Percentiles rank a stretch among this genome's conserved stretches.
Evolutionary conservation across 35 echinoderm and acorn worm genomes (phyloP).

Genomic region (Amphiura filiformis): DNA sequence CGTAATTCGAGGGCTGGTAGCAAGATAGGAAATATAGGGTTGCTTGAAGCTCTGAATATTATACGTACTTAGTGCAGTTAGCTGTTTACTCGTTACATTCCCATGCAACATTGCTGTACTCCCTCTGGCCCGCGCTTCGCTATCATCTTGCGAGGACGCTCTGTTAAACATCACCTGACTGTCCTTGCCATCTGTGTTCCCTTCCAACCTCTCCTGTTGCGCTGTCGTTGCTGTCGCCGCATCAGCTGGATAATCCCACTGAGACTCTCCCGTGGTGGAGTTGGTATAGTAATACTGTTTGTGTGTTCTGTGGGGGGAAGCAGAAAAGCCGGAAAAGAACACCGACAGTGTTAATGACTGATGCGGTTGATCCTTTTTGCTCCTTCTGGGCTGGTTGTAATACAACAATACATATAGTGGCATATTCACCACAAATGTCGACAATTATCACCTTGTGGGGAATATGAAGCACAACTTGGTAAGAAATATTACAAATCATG

Average conservation of each 20-base stretch:
- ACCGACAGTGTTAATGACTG: background rate
- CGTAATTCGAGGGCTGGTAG: too few relatives aligned
- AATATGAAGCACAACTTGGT: too few relatives aligned
- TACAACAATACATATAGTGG: background rate
- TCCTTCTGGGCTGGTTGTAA: background rate
- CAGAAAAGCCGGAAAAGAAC: slow-evolving; percentile 33
- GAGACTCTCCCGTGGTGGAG: slow-evolving; percentile 67
- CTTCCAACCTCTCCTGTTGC: slow-evolving; percentile 4
- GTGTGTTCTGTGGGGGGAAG: slow-evolving; percentile 59
- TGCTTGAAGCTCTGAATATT: too few relatives aligned
- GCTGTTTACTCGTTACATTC: background rate
- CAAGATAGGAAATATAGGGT: too few relatives aligned
- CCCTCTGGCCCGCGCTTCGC: background rate
- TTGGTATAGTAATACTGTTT: slow-evolving; percentile 96
- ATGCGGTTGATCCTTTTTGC: background rate
- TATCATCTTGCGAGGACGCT: slow-evolving; percentile 52
- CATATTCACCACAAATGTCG: background rate
- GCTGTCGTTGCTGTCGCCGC: background rate
- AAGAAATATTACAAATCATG: too few relatives aligned
- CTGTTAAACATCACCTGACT: slow-evolving; percentile 36
- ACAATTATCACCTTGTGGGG: background rate
- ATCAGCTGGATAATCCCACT: slow-evolving; percentile 88
- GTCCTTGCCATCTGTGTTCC: background rate
- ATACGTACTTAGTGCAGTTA: background rate
- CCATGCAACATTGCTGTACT: background rate